A percentile compares a stretch with the other conserved stretches of the same genome.
These are phyloP conservation scores for Limosa lapponica DNA, from an alignment of 2,797 vertebrate genomes.

Conservation along the genomic window DNA sequence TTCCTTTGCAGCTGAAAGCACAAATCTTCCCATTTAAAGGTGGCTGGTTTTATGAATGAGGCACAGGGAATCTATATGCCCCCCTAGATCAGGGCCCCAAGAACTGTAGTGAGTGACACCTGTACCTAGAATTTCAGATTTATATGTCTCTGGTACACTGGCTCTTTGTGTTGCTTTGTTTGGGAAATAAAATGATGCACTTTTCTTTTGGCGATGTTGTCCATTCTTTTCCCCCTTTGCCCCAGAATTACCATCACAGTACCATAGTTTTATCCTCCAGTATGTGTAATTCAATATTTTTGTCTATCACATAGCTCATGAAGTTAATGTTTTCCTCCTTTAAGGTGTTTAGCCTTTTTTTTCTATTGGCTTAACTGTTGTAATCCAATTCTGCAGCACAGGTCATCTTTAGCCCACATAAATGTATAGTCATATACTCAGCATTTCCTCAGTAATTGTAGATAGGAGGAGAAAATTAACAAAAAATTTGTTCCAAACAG, in stretches of 20 bases:
- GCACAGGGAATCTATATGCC: neutral
- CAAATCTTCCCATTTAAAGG: neutral
- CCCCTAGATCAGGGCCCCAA: neutral
- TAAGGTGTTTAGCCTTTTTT: neutral
- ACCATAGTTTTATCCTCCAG: neutral
- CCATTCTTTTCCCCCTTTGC: neutral
- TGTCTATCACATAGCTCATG: neutral
- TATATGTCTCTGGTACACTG: neutral
- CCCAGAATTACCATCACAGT: neutral
- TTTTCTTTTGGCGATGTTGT: neutral
- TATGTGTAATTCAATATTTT: neutral
- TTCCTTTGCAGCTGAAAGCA: neutral
- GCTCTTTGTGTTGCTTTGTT: neutral
- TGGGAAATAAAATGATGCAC: neutral
- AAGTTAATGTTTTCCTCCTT: neutral
- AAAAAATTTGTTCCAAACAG: neutral
- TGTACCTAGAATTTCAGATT: neutral
- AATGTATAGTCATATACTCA: neutral
- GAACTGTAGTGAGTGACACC: neutral
- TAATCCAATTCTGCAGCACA: neutral
- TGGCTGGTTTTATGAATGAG: neutral
- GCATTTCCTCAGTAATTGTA: neutral
- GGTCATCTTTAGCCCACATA: neutral
- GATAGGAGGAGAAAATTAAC: neutral
- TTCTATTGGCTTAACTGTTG: neutral